Evolutionary conservation across 2,888 invertebrate genomes (phyloP), one percentile per base, ranked within the genome.

Genomic region (Prosapia bicincta): DNA sequence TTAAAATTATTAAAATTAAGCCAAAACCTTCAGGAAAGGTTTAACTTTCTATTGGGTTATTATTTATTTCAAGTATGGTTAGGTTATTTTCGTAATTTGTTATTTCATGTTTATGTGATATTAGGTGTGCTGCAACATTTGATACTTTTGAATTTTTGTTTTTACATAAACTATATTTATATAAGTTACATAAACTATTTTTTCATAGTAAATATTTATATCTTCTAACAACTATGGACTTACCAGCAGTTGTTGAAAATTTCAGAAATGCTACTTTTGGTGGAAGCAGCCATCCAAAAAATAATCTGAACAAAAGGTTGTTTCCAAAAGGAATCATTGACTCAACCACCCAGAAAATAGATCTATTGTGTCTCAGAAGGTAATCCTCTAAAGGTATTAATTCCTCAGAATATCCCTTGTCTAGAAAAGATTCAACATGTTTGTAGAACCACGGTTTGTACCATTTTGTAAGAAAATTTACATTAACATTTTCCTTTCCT

Each of bases 401-500:
- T 81, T 90, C 89, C 15, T 88, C 88, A 9, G 86, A 86, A 2
- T 88, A 88, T 76, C 86, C 88, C 28, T 80, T 82, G 0, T 80
- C 76, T 5, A 91, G 82, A 80, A 90, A 90, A 0, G 84, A 84
- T 81, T 91, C 89, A 0, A 89, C 89, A 79, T 92, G 89, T 80
- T 90, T 91, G 80, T 91, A 91, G 82, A 91, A 92, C 91, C 91
- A 92, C 0, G 91, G 91, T 80, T 92, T 92, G 83, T 90, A 90
- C 91, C 91, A 92, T 26, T 84, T 85, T 0, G 89, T 87, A 71
- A 90, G 86, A 76, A 87, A 83, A 79, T 92, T 92, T 0, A 89
- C 84, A 0, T 85, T 81, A n/a, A 88, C 80, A 72, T n/a, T 15
- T n/a, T 72, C 73, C 15, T 90, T 88, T 68, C 87, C 87, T 80